Conservation (phyloP, 1,140 invertebrate species). For the Micrasema longulum region DNA sequence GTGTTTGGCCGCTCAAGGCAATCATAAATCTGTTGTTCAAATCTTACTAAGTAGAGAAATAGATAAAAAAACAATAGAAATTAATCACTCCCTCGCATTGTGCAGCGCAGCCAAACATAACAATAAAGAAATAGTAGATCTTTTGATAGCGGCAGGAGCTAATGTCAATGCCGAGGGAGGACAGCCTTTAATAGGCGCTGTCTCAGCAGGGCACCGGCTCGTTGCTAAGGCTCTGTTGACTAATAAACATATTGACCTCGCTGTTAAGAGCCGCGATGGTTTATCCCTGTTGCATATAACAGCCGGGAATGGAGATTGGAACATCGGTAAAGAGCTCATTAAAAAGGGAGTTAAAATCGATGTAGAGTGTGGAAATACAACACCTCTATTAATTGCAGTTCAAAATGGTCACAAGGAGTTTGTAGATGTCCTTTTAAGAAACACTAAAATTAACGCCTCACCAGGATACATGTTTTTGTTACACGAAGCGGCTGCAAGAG, state of each 20-base stretch:
- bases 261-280: background rate
- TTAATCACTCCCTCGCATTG: background rate
- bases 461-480: background rate
- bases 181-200: background rate
- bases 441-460: background rate
- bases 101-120: background rate
- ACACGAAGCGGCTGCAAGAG: background rate
- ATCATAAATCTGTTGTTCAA: background rate
- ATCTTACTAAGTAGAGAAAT: background rate
- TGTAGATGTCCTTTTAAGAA: slow-evolving; percentile 1
- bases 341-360: background rate
- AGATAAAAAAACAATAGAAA: background rate
- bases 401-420: background rate
- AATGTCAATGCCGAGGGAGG: background rate
- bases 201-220: background rate
- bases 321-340: background rate
- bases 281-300: background rate
- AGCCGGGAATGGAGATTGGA: background rate
- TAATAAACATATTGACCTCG: background rate
- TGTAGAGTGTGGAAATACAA: background rate
- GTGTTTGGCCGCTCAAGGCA: background rate
- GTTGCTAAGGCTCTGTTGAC: background rate
- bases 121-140: slow-evolving; percentile 1
- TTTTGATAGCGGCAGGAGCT: background rate
- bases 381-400: slow-evolving; percentile 6